phyloP scores from a whole-genome alignment of 2,888 invertebrate species.

The Andrena chrysosceles region DNA sequence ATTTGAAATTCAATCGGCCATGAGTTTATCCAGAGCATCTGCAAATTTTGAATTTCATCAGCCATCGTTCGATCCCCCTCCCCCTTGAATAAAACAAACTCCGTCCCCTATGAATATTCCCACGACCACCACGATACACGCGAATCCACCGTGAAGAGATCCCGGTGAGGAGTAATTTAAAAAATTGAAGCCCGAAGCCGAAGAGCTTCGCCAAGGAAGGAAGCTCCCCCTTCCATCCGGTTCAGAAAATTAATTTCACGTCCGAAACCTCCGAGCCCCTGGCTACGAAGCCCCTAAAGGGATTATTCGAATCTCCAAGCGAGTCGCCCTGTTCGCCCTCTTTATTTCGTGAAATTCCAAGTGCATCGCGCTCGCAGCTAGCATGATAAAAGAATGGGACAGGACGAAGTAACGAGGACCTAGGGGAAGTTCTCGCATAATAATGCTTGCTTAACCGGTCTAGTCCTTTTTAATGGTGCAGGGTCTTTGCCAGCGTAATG shows the following conservation, averaged over 20 bases:
- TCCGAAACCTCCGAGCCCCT: neutral
- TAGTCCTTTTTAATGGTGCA: neutral
- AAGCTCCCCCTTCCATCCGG: neutral
- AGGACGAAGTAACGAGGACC: neutral
- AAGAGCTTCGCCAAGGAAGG: neutral
- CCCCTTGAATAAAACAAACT: neutral
- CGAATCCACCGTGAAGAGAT: neutral
- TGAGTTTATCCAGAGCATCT: neutral
- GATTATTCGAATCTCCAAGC: conserved; percentile 19
- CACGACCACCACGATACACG: neutral
- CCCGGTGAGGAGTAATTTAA: neutral
- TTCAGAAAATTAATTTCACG: conserved; percentile 22
- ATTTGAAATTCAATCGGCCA: conserved; percentile 4
- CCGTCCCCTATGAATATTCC: neutral
- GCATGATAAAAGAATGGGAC: neutral
- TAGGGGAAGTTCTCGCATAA: conserved; percentile 9
- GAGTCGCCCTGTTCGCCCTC: neutral
- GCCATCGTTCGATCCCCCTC: neutral
- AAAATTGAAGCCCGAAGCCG: neutral
- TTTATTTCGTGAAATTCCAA: conserved; percentile 12
- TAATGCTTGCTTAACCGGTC: conserved; percentile 5
- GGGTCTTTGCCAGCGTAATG: neutral
- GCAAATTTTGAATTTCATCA: neutral
- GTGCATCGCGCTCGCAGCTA: neutral
- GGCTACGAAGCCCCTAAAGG: neutral